phyloP scores from a whole-genome alignment of 2,888 invertebrate species.

The Hydropsyche betteni region DNA sequence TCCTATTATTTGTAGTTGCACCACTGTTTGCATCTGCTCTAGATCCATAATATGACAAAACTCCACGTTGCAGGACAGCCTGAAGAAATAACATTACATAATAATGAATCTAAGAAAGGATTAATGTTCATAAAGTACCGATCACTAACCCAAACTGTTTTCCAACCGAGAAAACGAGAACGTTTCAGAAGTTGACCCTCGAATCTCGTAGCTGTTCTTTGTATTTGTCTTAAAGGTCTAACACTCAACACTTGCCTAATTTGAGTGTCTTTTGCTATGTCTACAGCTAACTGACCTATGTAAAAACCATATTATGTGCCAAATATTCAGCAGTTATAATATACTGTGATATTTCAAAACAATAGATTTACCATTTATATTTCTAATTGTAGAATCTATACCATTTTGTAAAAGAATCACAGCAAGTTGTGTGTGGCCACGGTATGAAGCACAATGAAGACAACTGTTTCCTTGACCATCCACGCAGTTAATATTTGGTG shows the following conservation, averaged over 20 bases:
- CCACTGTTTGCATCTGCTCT: slow-evolving; percentile 72
- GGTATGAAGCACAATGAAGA: slow-evolving; percentile 72
- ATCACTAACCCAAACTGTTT: slow-evolving; percentile 68
- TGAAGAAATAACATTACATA: slow-evolving; percentile 52
- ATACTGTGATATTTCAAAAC: neutral
- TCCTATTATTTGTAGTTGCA: slow-evolving; percentile 64
- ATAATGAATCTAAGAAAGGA: neutral
- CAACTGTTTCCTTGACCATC: slow-evolving; percentile 73
- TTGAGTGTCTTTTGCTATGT: slow-evolving; percentile 69
- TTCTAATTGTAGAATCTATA: slow-evolving; percentile 69
- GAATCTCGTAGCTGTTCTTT: slow-evolving; percentile 68
- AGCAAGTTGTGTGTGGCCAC: slow-evolving; percentile 71
- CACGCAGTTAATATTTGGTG: slow-evolving; percentile 71
- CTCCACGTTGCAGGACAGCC: slow-evolving; percentile 74
- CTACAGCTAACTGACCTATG: slow-evolving; percentile 70
- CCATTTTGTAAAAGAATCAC: slow-evolving; percentile 73
- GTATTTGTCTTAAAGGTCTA: slow-evolving; percentile 68
- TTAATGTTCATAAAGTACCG: neutral
- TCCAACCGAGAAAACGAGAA: slow-evolving; percentile 72
- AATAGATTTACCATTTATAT: slow-evolving; percentile 65
- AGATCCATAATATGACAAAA: slow-evolving; percentile 69
- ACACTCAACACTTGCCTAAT: slow-evolving; percentile 73
- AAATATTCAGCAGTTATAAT: neutral
- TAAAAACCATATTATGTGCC: slow-evolving; percentile 29
- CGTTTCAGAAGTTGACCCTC: slow-evolving; percentile 73